Evolutionary conservation across 30 jellyfish, hydroid and myxozoan species (phyloP).

Genomic region (Rhopilema esculentum): DNA sequence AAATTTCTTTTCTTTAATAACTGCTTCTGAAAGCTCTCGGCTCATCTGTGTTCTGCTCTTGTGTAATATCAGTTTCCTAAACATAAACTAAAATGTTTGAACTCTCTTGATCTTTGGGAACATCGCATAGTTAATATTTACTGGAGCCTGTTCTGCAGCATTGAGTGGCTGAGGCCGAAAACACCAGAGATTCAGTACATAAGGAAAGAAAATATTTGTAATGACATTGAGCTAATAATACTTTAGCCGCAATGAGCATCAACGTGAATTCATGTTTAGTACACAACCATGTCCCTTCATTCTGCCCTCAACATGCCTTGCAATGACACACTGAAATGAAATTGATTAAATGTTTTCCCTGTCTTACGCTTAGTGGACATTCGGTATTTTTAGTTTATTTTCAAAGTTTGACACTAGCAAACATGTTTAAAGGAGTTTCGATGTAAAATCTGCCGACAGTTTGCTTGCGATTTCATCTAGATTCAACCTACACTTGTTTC

Average conservation of each 20-base stretch:
- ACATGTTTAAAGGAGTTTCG: conserved; percentile 62
- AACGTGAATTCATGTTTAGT: not conserved
- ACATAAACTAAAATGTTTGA: conserved; percentile 45
- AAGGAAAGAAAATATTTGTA: conserved; percentile 44
- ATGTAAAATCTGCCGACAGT: conserved; percentile 67
- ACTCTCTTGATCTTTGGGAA: conserved; percentile 74
- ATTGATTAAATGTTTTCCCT: conserved; percentile 31
- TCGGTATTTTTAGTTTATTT: conserved; percentile 52
- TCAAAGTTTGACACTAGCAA: conserved; percentile 78
- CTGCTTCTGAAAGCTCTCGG: not conserved
- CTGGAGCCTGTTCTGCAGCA: conserved; percentile 58
- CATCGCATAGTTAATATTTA: conserved; percentile 66
- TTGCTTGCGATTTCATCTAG: conserved; percentile 57
- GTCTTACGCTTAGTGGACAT: conserved; percentile 51
- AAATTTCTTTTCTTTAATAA: too few species aligned
- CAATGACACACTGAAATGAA: not conserved
- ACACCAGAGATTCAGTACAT: conserved; percentile 48
- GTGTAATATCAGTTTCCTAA: conserved; percentile 48
- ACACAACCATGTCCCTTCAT: not conserved
- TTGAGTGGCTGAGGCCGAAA: conserved; percentile 60
- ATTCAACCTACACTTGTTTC: conserved; percentile 41
- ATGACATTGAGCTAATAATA: not conserved
- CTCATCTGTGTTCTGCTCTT: not conserved
- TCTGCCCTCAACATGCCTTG: not conserved
- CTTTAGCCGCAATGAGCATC: not conserved